A percentile compares a stretch with the other conserved stretches of the same genome.
Conservation (phyloP, 2,888 invertebrate genomes). For the Polydrusus cervinus region DNA sequence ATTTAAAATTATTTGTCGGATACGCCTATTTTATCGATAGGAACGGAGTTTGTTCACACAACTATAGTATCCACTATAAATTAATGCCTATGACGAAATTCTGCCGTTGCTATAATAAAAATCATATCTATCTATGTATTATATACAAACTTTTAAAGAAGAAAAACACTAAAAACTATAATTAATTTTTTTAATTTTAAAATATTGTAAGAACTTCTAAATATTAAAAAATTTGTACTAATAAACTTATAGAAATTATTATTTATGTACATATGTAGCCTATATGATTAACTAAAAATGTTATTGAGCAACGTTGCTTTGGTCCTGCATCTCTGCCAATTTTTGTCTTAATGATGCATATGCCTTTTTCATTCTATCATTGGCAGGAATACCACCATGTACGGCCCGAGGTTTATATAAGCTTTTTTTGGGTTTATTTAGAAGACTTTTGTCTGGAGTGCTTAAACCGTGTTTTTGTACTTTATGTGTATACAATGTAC, state of each 20-base stretch:
- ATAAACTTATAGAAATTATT: neutral
- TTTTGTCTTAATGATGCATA: slow-evolving; percentile 57
- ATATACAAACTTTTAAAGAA: too few species aligned
- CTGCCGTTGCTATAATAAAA: too few species aligned
- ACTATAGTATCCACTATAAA: too few species aligned
- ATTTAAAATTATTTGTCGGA: too few species aligned
- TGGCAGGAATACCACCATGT: slow-evolving; percentile 63
- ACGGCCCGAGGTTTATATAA: slow-evolving; percentile 56
- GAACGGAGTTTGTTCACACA: too few species aligned
- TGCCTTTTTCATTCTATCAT: slow-evolving; percentile 58
- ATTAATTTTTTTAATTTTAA: too few species aligned
- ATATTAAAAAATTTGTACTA: neutral
- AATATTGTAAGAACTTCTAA: too few species aligned
- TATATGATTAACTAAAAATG: slow-evolving; percentile 12
- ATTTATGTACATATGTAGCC: neutral
- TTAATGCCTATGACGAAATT: too few species aligned
- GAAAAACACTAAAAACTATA: too few species aligned
- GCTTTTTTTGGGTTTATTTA: slow-evolving; percentile 53
- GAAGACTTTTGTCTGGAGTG: slow-evolving; percentile 64
- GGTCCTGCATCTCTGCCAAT: slow-evolving; percentile 48
- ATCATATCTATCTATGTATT: too few species aligned
- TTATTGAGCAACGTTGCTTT: slow-evolving; percentile 28
- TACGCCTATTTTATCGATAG: too few species aligned
- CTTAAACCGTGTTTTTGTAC: slow-evolving; percentile 62
- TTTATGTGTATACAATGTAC: slow-evolving; percentile 58